Percentiles rank a stretch among this genome's conserved stretches.
Conservation (phyloP, 2,113 vertebrate genomes). For the Carassius gibelio region DNA sequence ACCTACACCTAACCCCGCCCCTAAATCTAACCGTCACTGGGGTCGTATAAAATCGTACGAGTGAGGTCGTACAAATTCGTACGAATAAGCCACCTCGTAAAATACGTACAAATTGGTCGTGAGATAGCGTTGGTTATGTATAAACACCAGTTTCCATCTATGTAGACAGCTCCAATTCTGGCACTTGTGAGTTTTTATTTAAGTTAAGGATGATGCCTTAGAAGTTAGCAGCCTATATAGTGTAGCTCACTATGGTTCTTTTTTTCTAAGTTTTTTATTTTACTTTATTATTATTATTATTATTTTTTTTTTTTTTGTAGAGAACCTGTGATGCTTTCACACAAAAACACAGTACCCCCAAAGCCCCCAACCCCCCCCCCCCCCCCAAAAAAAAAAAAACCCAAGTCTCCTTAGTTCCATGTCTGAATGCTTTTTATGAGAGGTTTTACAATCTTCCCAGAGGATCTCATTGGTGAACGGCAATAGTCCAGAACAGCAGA, state of each 20-base stretch:
- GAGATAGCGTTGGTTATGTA: background rate
- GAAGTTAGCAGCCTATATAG: too few species aligned
- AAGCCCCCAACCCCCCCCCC: too few species aligned
- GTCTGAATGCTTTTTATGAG: background rate
- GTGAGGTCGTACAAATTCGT: too few species aligned
- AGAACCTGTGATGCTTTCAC: background rate
- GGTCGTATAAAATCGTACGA: too few species aligned
- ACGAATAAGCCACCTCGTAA: too few species aligned
- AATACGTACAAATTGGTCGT: too few species aligned
- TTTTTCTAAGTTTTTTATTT: background rate
- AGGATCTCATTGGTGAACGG: background rate
- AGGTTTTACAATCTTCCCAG: conserved; percentile 18
- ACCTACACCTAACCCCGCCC: too few species aligned
- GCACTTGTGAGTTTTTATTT: background rate
- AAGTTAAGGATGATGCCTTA: background rate
- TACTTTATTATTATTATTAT: too few species aligned
- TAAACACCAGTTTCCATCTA: background rate
- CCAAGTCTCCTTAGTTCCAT: background rate
- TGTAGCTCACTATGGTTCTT: background rate
- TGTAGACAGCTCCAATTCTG: background rate
- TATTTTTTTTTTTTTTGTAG: background rate
- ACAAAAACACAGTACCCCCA: background rate
- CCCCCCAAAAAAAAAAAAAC: background rate
- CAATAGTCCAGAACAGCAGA: background rate
- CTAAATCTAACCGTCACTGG: too few species aligned